Base-by-base conservation (phyloP, 2,888 invertebrate species). In the Drosophila mayaguana region DNA sequence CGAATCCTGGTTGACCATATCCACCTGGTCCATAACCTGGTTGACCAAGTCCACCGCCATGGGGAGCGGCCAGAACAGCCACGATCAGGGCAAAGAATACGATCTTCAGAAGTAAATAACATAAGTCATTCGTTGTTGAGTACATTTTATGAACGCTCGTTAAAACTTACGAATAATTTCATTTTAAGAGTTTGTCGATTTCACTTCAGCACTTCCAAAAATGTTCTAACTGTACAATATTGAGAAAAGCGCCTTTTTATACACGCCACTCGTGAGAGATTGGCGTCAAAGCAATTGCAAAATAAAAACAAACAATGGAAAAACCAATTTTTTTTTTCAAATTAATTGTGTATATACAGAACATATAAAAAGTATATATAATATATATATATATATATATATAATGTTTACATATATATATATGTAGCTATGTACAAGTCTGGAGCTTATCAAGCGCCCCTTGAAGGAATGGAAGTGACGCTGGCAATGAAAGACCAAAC, bases 91-190 rank as follows among this genome's bases (percentile, higher is more conserved):
- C 83, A 43, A 78, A 72, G 59, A 90, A 76, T 1, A 80, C 66
- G 56, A 88, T 79, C 83, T 90, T 7, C 5, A 53, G 32, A 42
- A 7, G 12, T 14, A 3, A 42, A 54, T 43, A 14, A 11, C 38
- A 12, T 9, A 11, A 36, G 0, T 2, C 8, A 16, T 32, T 2
- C 22, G 11, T 48, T 9, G 12, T 4, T n/a, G 7, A 22, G 12
- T 5, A 25, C 3, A n/a, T 22, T n/a, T 25, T 2, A 14, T 20
- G 6, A 2, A 46, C 1, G 11, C 8, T 22, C 4, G 1, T 3
- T 7, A 11, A 8, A 0, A 79, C 88, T 88, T 72, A 88, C 88
- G 42, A 88, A 63, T 59, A 88, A 74, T 81, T 88, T 88, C 84
- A 84, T 84, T 53, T 78, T 84, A 53, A 22, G 64, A 11, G 9